Evolutionary conservation across 2,888 invertebrate genomes (phyloP).

Genomic region (Pelosia muscerda): DNA sequence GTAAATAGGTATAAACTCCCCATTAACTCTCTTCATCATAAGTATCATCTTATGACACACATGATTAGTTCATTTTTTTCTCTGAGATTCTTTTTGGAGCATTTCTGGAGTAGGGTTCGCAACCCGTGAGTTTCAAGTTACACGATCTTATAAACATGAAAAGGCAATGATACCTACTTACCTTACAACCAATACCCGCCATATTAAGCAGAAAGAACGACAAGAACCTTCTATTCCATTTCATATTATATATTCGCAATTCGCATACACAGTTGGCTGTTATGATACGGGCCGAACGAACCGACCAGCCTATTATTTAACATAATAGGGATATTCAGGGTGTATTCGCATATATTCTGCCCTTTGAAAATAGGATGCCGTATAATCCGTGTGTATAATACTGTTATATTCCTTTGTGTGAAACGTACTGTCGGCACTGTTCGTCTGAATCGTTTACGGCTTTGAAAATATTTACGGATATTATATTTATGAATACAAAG

Average conservation of each 20-base stretch:
- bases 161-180: not conserved
- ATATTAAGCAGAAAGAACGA: not conserved
- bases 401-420: conserved; percentile 17
- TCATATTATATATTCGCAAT: conserved; percentile 19
- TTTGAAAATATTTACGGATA: conserved; percentile 11
- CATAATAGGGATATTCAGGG: conserved; percentile 36
- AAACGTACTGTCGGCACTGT: not conserved
- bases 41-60: not conserved
- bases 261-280: conserved; percentile 18
- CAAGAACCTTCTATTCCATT: not conserved
- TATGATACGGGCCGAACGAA: conserved; percentile 18
- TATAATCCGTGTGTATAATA: conserved; percentile 32
- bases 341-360: conserved; percentile 24
- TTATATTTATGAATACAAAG: conserved; percentile 9
- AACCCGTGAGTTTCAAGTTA: not conserved
- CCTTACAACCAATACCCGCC: conserved; percentile 2
- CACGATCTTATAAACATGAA: not conserved
- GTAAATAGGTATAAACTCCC: too few species aligned
- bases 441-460: conserved; percentile 2
- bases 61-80: conserved; percentile 1
- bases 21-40: not conserved
- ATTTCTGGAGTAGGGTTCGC: not conserved
- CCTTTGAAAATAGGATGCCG: conserved; percentile 31
- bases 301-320: conserved; percentile 33
- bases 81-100: not conserved